Conservation (phyloP, 2,113 vertebrate species). For the Ctenomys sociabilis region DNA sequence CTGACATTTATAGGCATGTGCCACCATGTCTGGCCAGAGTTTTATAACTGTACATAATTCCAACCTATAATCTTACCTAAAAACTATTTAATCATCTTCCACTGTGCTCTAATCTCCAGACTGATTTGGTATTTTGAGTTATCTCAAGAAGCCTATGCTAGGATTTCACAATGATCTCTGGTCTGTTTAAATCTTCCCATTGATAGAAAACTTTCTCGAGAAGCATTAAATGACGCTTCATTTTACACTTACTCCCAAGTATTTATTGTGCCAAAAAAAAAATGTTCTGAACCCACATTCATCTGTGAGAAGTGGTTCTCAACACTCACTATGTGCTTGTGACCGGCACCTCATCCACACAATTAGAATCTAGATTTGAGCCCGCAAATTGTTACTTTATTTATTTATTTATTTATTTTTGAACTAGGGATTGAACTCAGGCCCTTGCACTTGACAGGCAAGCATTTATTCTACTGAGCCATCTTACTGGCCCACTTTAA, state of each 20-base stretch:
- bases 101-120: not conserved
- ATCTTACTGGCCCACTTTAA: too few relatives aligned
- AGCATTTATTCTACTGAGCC: too few relatives aligned
- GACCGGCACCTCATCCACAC: not conserved
- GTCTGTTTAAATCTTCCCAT: slow-evolving; percentile 17
- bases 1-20: too few relatives aligned
- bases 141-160: not conserved
- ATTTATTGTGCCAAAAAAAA: not conserved
- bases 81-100: not conserved
- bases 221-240: slow-evolving; percentile 36
- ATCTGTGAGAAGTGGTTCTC: not conserved
- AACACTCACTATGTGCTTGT: not conserved
- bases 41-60: too few relatives aligned
- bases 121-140: not conserved
- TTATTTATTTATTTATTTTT: too few relatives aligned
- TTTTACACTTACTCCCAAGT: not conserved
- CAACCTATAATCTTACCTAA: not conserved
- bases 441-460: too few relatives aligned
- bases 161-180: not conserved
- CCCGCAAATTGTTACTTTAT: not conserved
- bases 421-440: too few relatives aligned
- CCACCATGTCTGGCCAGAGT: too few relatives aligned
- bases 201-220: slow-evolving; percentile 39
- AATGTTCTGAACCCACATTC: too few relatives aligned
- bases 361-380: slow-evolving; percentile 10